These are phyloP conservation scores for Rana temporaria DNA, from an alignment of 2,113 vertebrate genomes.

Conservation along the genomic window DNA sequence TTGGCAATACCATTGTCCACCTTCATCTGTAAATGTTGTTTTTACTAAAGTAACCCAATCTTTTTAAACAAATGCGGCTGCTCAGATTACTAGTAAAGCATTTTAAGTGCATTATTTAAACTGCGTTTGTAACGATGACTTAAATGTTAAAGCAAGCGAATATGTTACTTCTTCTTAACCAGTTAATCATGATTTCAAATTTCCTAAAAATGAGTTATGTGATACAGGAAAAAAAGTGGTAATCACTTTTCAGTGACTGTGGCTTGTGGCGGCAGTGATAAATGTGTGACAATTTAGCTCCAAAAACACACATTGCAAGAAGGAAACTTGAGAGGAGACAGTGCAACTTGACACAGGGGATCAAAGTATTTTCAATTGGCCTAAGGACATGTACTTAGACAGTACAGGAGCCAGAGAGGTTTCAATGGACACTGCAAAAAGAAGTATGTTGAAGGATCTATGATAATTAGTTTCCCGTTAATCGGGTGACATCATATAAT, in stretches of 20 bases:
- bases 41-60: constrained; percentile 20
- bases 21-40: constrained; percentile 25
- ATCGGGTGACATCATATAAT: not conserved
- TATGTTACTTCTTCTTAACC: constrained; percentile 26
- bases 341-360: not conserved
- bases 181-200: constrained; percentile 27
- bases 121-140: not conserved
- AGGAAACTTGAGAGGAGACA: constrained; percentile 24
- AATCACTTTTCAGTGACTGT: constrained; percentile 17
- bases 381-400: not conserved
- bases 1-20: constrained; percentile 26
- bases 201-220: constrained; percentile 46
- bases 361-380: constrained; percentile 27
- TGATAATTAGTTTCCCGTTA: not conserved
- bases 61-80: constrained; percentile 34
- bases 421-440: not conserved
- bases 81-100: constrained; percentile 17
- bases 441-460: not conserved
- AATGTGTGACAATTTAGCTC: constrained; percentile 33
- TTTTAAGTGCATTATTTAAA: constrained; percentile 22
- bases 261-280: constrained; percentile 26
- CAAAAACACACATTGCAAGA: constrained; percentile 6
- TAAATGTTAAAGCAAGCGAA: constrained; percentile 27
- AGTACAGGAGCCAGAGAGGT: constrained; percentile 1
- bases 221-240: constrained; percentile 26